Base-by-base conservation (phyloP, 2,888 invertebrate genomes). In the Drosophila villosipedis region DNA sequence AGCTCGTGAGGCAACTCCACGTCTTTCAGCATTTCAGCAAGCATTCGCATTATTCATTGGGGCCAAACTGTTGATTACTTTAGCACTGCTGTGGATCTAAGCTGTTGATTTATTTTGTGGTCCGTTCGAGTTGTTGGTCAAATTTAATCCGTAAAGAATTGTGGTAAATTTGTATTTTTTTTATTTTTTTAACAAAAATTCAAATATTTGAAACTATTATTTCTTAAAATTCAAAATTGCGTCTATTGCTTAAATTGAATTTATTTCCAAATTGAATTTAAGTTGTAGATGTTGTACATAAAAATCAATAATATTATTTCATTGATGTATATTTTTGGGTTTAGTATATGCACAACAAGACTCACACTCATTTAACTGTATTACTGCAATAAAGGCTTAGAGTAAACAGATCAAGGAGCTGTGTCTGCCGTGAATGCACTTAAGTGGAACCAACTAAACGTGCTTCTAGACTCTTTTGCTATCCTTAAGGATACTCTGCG, bases 31-130 rank as follows among this genome's bases (percentile, higher is more conserved):
- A 22, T 67, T 60, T 59, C n/a, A 37, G 65, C 43, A 49, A 37
- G 68, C 65, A 55, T 41, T 59, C 65, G 49, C 68, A 74, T 71
- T 78, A 78, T 75, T 82, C 68, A 63, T 80, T 50, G 60, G 58
- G 60, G 54, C 68, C 55, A 82, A 75, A 72, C 66, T 72, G 83
- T 79, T 75, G 80, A 82, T 82, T 72, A 72, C 72, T 55, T 59
- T 75, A n/a, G 66, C 60, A 68, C 64, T 49, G 58, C 69, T 60
- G 70, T 35, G 67, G 52, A 43, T 35, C 66, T 50, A 6, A 68
- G 53, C 59, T 41, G 41, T 68, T 78, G 79, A 80, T 78, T 78
- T 79, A 67, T 79, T 53, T 66, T 63, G 63, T 70, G 74, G 67
- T 31, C 59, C 35, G 33, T 37, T 50, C 64, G 22, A 50, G 53